Conservation (phyloP, 2,797 vertebrate genomes). For the Trachops cirrhosus region DNA sequence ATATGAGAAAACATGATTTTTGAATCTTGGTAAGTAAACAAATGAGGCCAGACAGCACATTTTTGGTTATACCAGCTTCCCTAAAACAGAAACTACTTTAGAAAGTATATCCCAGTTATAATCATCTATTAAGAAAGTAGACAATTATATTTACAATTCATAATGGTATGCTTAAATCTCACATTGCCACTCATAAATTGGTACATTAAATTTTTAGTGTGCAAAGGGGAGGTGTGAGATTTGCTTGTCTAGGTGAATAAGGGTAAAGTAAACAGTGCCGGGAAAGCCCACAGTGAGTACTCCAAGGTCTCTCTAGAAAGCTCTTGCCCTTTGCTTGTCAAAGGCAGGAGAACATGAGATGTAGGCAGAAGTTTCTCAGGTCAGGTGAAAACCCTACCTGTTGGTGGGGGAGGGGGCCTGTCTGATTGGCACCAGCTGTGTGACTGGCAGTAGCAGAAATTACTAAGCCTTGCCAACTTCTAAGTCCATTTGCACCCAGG, state of each 20-base stretch:
- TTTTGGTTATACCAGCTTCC: neutral
- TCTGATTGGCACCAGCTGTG: neutral
- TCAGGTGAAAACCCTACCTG: neutral
- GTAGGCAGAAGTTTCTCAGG: neutral
- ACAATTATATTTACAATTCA: neutral
- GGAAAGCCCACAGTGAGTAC: neutral
- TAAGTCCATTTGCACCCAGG: neutral
- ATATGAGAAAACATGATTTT: neutral
- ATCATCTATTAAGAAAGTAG: neutral
- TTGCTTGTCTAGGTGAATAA: neutral
- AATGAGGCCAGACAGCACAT: neutral
- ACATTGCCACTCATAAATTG: neutral
- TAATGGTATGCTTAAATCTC: neutral
- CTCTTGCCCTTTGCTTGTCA: neutral
- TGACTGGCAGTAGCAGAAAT: neutral
- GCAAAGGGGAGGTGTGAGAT: neutral
- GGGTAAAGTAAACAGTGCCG: neutral
- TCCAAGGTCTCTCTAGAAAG: neutral
- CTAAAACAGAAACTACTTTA: neutral
- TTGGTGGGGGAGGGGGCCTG: accelerated
- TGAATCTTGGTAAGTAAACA: neutral
- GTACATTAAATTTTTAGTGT: neutral
- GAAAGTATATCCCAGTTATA: neutral
- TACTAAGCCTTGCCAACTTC: neutral
- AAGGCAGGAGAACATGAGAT: neutral